Evolutionary conservation across 2,888 invertebrate species (phyloP).

Genomic region (Ochropleura plecta): DNA sequence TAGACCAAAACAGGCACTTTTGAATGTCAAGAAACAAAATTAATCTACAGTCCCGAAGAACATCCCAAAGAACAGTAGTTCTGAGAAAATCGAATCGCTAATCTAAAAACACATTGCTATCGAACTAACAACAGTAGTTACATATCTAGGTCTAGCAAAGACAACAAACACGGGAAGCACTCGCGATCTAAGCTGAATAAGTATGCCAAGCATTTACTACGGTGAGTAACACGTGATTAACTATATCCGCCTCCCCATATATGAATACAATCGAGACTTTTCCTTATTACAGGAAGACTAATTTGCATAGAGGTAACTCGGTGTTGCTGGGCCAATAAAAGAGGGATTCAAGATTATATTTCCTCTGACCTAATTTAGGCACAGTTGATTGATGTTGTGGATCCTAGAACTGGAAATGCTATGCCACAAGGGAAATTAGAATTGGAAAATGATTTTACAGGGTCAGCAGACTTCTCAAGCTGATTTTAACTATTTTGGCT

Average conservation of each 20-base stretch:
- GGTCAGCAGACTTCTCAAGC: neutral
- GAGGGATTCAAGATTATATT: neutral
- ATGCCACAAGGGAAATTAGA: conserved; percentile 1
- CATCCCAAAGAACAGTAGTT: neutral
- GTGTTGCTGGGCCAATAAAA: neutral
- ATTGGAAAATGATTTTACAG: conserved; percentile 1
- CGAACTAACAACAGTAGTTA: neutral
- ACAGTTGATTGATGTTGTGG: neutral
- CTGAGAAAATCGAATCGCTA: neutral
- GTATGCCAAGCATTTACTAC: conserved; percentile 60
- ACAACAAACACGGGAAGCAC: conserved; percentile 37
- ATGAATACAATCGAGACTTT: conserved; percentile 49
- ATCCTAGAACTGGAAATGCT: neutral
- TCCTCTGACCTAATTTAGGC: neutral
- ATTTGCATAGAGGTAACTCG: conserved; percentile 30
- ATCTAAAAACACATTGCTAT: neutral
- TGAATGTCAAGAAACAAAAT: too few species aligned
- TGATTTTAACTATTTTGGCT: neutral
- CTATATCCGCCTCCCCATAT: conserved; percentile 54
- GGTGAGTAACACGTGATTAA: conserved; percentile 62
- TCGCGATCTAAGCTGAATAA: conserved; percentile 36
- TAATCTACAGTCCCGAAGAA: too few species aligned
- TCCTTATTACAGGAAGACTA: conserved; percentile 17
- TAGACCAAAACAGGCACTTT: too few species aligned
- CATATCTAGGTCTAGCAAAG: conserved; percentile 6